A percentile compares a stretch with the other conserved stretches of the same genome.
Evolutionary conservation across 2,888 invertebrate species (phyloP).

Genomic region (Resseliella maxima): DNA sequence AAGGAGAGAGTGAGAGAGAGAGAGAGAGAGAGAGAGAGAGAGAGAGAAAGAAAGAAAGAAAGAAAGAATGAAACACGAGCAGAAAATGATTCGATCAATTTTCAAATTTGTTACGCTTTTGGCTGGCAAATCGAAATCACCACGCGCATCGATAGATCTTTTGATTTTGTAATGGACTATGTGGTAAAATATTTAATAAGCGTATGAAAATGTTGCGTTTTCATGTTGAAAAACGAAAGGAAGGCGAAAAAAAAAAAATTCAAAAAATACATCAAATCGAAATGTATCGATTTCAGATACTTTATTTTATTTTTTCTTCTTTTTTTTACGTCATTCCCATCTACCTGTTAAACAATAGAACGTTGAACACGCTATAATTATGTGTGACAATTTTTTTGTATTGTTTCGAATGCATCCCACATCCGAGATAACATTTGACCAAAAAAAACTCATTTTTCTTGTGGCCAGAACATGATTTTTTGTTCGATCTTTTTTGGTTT

Average conservation of each 20-base stretch:
- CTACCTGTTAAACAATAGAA: conserved; percentile 11
- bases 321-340: background rate
- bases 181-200: background rate
- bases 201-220: conserved; percentile 29
- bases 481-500: background rate
- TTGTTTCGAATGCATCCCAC: background rate
- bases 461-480: background rate
- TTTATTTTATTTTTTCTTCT: background rate
- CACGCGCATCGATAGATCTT: conserved; percentile 31
- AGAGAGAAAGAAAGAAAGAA: background rate
- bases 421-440: background rate
- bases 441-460: background rate
- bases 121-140: background rate
- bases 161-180: background rate
- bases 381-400: conserved; percentile 32
- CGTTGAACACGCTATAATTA: conserved; percentile 2
- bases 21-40: no score
- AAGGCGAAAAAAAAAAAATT: background rate
- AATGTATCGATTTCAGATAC: background rate
- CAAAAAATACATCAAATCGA: background rate
- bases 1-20: no score
- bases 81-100: conserved; percentile 42
- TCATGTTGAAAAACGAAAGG: background rate
- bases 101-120: conserved; percentile 25
- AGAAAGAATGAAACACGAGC: background rate